phyloP scores from a whole-genome alignment of 1,140 invertebrate genomes.

The Scylla paramamosain region DNA sequence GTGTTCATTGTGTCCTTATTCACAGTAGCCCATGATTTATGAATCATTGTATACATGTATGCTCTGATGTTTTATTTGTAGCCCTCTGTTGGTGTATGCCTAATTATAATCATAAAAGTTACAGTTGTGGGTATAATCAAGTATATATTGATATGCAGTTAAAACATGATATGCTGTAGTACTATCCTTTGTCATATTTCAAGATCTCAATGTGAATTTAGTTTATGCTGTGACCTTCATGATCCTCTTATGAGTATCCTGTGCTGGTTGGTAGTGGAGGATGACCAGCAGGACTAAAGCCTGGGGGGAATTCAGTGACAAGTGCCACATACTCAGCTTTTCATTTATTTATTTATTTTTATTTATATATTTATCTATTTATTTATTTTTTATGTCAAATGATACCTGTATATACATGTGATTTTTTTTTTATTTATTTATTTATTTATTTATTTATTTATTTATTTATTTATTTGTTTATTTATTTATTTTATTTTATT shows the following conservation, averaged over 20 bases:
- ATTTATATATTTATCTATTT: not conserved
- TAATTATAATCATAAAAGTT: not conserved
- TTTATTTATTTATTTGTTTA: too few species aligned
- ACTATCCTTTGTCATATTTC: not conserved
- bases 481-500: too few species aligned
- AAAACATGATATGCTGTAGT: not conserved
- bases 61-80: not conserved
- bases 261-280: not conserved
- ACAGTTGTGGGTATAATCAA: not conserved
- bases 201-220: not conserved
- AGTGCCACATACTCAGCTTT: not conserved
- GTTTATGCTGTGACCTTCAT: not conserved
- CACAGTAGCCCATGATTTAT: not conserved
- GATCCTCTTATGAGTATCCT: not conserved
- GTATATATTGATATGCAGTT: not conserved
- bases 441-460: too few species aligned
- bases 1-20: constrained; percentile 1
- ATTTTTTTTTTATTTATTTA: too few species aligned
- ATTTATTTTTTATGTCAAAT: not conserved
- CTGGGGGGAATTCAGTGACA: not conserved
- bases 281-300: not conserved
- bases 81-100: not conserved
- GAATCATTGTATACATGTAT: not conserved
- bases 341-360: not conserved
- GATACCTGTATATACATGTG: not conserved